Base-by-base conservation (phyloP, 1,140 invertebrate genomes). In the Hypothenemus hampei region DNA sequence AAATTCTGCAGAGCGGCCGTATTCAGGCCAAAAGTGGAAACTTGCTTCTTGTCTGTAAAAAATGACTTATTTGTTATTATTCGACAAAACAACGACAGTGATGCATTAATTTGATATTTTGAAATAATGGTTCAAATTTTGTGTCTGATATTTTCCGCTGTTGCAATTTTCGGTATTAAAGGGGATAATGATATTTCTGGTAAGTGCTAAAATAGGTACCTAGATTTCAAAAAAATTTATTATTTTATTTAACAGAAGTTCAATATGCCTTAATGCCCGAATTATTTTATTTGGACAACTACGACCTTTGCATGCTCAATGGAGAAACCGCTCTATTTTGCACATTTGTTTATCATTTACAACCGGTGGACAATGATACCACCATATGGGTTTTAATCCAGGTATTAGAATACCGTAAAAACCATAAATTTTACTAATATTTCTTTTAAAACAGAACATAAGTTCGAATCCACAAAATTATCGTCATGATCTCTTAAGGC, bases 211-310 rank as follows among this genome's bases (percentile, higher is more conserved):
- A 8, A 37, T 7, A 37, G 35, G 35, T 37, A 7, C 13, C 8
- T 31, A 8, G 3, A 11, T 3, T 31, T 29, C 26, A n/a, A 29
- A 6, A 29, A 29, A 29, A 29, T 29, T 29, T 33, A 8, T 15
- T 22, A 10, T 39, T 29, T n/a, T 7, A 29, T 29, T 21, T 62
- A 57, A 21, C 40, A 60, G 58, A 51, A 41, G 18, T 11, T 20
- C 22, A 63, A 22, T 63, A 63, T 57, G 56, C 45, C n/a, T 59
- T 49, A 22, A 61, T 63, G 59, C 61, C 61, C 20, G 24, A 35
- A 11, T 15, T 63, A 23, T 63, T 63, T 41, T 57, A 59, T 52
- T 29, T 59, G 21, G 61, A 63, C 43, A 52, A 63, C 39, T 63
- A 37, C 53, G 61, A 63, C 19, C 45, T 45, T 31, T 63, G 61